A percentile compares a stretch with the other conserved stretches of the same genome.
These are phyloP conservation scores for Hycleus cichorii DNA, from an alignment of 1,140 invertebrate genomes.

Conservation along the genomic window DNA sequence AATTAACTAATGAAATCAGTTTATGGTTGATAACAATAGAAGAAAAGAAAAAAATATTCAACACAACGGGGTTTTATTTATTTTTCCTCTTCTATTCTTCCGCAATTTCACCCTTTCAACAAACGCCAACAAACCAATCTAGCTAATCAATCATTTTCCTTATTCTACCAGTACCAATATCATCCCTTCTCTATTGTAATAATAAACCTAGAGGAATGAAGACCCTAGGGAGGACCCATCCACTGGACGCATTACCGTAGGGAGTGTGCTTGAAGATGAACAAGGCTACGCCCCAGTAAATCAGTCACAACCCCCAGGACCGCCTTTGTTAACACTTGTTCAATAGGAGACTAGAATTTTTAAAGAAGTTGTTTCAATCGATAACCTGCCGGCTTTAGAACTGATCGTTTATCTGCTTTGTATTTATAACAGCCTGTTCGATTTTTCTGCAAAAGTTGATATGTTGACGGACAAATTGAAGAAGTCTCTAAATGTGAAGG, in stretches of 20 bases:
- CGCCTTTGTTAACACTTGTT: slow-evolving; percentile 33
- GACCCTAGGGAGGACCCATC: too few relatives aligned
- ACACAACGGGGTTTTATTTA: too few relatives aligned
- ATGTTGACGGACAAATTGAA: slow-evolving; percentile 17
- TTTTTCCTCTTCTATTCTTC: too few relatives aligned
- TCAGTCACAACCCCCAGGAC: slow-evolving; percentile 36
- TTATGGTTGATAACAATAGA: too few relatives aligned
- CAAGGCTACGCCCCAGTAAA: slow-evolving; percentile 30
- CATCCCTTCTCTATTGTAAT: too few relatives aligned
- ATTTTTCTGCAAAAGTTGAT: slow-evolving; percentile 23
- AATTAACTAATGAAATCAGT: too few relatives aligned
- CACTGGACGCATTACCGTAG: slow-evolving; percentile 7
- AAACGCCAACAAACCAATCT: too few relatives aligned
- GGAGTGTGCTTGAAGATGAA: slow-evolving; percentile 25
- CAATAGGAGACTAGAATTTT: slow-evolving; percentile 21
- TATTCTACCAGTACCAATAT: too few relatives aligned
- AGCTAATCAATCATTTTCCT: too few relatives aligned
- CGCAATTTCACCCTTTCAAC: too few relatives aligned
- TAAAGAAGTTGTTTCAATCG: not conserved
- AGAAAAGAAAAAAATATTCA: too few relatives aligned
- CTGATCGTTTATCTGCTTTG: not conserved
- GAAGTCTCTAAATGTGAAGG: not conserved
- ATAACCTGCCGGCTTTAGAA: not conserved
- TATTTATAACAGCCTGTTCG: slow-evolving; percentile 7
- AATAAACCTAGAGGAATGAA: too few relatives aligned